phyloP scores from a whole-genome alignment of 2,113 vertebrate species.

The Pica pica region DNA sequence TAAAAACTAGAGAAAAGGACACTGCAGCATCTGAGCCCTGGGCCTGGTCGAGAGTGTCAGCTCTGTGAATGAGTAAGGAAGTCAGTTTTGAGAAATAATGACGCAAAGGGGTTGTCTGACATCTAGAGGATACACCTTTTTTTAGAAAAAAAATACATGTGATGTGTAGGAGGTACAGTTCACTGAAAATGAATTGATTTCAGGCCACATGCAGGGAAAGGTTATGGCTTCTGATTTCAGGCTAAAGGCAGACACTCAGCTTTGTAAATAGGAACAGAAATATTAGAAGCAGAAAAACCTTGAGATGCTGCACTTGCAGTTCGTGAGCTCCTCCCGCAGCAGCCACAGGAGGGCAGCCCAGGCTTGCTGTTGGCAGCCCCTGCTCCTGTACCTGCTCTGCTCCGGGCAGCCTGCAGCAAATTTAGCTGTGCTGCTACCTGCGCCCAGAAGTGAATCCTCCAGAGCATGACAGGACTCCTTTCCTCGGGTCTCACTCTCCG shows the following conservation, averaged over 20 bases:
- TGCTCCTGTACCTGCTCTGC: fast-evolving
- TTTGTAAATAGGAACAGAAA: background rate
- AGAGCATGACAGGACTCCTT: background rate
- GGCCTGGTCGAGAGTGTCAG: background rate
- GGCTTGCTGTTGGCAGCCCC: background rate
- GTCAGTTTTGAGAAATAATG: background rate
- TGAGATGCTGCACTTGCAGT: background rate
- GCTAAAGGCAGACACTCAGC: background rate
- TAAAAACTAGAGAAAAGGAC: background rate
- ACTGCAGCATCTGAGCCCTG: fast-evolving
- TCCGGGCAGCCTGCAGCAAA: fast-evolving
- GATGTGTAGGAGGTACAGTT: background rate
- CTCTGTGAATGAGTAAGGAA: background rate
- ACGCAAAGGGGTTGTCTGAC: background rate
- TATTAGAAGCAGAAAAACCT: background rate
- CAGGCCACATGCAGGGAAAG: background rate
- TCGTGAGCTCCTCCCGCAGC: fast-evolving
- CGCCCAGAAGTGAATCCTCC: background rate
- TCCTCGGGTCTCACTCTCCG: background rate
- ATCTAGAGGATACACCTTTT: background rate
- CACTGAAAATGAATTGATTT: background rate
- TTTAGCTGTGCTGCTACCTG: background rate
- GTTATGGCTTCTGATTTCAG: background rate
- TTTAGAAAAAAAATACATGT: background rate
- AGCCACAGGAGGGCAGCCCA: slow-evolving; percentile 62